phyloP scores from a whole-genome alignment of 1,140 invertebrate genomes.

The Phthorimaea operculella region DNA sequence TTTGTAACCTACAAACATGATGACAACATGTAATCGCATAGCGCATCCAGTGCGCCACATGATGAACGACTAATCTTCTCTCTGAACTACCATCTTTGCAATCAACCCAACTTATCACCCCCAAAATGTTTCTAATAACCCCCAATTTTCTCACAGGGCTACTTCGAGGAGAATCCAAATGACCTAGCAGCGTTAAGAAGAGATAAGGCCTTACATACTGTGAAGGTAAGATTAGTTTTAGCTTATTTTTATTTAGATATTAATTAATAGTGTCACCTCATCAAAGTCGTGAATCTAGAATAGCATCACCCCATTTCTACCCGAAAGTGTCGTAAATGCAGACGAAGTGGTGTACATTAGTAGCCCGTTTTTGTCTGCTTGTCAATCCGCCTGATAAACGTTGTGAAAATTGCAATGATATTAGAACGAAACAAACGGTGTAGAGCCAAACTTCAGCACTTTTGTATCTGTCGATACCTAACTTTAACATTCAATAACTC shows the following conservation, averaged over 20 bases:
- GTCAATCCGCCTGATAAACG: too few species aligned
- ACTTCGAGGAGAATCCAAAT: conserved; percentile 94
- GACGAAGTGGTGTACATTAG: too few species aligned
- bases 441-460: too few species aligned
- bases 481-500: too few species aligned
- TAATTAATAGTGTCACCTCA: too few species aligned
- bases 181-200: conserved; percentile 91
- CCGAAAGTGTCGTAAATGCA: too few species aligned
- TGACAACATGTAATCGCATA: conserved; percentile 39
- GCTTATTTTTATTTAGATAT: too few species aligned
- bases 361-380: too few species aligned
- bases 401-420: too few species aligned
- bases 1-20: conserved; percentile 26
- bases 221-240: conserved; percentile 62
- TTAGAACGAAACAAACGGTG: too few species aligned
- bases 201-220: conserved; percentile 91
- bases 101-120: neutral
- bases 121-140: neutral
- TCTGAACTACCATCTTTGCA: conserved; percentile 39
- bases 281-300: neutral
- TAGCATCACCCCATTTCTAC: neutral
- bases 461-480: too few species aligned
- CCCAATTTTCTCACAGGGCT: conserved; percentile 70
- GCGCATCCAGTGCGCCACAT: conserved; percentile 14
- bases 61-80: conserved; percentile 66